Conservation (phyloP, 1,140 invertebrate genomes). For the Macrocentrus cingulum region DNA sequence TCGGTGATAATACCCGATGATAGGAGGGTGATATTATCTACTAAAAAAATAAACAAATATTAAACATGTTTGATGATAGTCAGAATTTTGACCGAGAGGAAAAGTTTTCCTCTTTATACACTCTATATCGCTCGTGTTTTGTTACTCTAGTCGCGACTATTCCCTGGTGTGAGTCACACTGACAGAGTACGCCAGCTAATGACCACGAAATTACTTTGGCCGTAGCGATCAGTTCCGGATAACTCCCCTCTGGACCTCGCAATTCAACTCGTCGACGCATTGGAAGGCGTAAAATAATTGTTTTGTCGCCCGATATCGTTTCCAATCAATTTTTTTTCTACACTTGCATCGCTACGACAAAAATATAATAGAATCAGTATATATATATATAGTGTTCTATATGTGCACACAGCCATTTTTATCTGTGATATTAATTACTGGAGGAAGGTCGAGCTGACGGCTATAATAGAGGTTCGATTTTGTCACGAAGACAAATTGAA, state of each 20-base stretch:
- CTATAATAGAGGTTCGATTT: not conserved
- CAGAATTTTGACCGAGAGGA: constrained; percentile 27
- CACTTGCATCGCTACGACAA: too few species aligned
- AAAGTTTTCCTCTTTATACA: constrained; percentile 22
- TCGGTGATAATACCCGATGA: constrained; percentile 21
- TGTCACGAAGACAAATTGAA: not conserved
- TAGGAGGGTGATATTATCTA: constrained; percentile 5
- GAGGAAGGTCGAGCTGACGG: too few species aligned
- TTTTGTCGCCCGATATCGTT: too few species aligned
- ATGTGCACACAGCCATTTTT: too few species aligned
- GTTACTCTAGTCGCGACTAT: constrained; percentile 18
- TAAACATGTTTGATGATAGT: constrained; percentile 18
- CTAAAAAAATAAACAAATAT: too few species aligned
- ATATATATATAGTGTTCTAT: too few species aligned
- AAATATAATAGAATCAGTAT: too few species aligned
- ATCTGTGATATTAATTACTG: too few species aligned
- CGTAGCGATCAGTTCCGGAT: constrained; percentile 13
- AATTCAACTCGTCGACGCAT: not conserved
- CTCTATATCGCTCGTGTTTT: constrained; percentile 35
- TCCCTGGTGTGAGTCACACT: constrained; percentile 10
- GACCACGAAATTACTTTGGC: constrained; percentile 19
- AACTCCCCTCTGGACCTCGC: not conserved
- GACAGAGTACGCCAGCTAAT: constrained; percentile 10
- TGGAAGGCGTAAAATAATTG: too few species aligned
- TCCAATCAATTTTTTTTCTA: too few species aligned